phyloP scores from a whole-genome alignment of 2,888 invertebrate genomes.

The Antheraea assamensis region DNA sequence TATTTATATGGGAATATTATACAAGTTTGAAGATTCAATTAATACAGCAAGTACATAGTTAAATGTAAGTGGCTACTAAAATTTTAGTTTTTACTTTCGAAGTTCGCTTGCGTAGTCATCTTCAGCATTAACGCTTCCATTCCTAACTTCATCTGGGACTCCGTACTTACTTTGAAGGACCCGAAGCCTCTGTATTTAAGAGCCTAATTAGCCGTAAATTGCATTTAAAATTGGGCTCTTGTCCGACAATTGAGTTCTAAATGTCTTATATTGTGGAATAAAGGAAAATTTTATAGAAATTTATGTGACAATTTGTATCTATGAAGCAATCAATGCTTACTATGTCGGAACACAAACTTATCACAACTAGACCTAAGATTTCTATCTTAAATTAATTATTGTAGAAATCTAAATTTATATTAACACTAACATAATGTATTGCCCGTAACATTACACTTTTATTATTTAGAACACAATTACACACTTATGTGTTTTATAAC shows the following conservation, averaged over 20 bases:
- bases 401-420: not conserved
- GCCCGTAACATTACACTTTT: no score
- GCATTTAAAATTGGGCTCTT: constrained; percentile 71
- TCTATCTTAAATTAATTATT: not conserved
- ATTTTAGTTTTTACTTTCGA: constrained; percentile 1
- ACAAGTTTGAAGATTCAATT: not conserved
- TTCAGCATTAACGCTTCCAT: constrained; percentile 57
- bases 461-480: no score
- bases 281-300: constrained; percentile 62
- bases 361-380: not conserved
- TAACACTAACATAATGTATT: no score
- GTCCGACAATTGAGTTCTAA: constrained; percentile 73
- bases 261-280: constrained; percentile 73
- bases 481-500: not conserved
- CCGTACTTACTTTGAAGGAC: constrained; percentile 43
- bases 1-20: not conserved
- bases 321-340: not conserved
- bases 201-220: constrained; percentile 77
- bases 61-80: not conserved
- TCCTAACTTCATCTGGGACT: constrained; percentile 56
- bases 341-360: not conserved
- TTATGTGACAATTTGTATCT: constrained; percentile 58
- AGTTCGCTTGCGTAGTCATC: constrained; percentile 16
- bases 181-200: constrained; percentile 65
- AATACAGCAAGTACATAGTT: not conserved